Conservation (phyloP, 2,888 invertebrate genomes). For the Melinopterus prodromus region DNA sequence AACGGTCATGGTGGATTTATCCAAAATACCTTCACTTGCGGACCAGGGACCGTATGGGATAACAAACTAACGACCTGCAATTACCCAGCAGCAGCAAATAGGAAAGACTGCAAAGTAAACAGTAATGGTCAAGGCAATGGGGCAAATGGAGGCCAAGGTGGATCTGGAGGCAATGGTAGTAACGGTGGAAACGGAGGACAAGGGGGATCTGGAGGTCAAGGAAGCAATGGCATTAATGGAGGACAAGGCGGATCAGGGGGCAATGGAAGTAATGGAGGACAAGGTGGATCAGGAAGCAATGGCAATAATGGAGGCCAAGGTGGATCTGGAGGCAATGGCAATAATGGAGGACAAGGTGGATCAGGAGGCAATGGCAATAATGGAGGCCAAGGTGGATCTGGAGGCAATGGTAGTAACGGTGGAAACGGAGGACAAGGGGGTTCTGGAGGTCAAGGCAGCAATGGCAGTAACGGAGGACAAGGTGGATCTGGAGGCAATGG, state of each 20-base stretch:
- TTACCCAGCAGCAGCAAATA: constrained; percentile 64
- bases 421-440: constrained; percentile 56
- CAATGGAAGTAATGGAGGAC: too few species aligned
- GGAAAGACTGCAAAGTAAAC: constrained; percentile 7
- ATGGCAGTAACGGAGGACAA: constrained; percentile 5
- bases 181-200: not conserved
- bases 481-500: constrained; percentile 34
- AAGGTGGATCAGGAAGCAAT: too few species aligned
- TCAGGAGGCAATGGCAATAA: too few species aligned
- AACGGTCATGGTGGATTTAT: constrained; percentile 67
- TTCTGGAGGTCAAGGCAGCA: not conserved
- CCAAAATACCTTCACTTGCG: constrained; percentile 77
- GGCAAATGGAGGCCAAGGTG: constrained; percentile 33
- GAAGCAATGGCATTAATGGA: constrained; percentile 19
- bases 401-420: constrained; percentile 44
- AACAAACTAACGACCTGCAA: constrained; percentile 74
- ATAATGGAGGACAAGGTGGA: too few species aligned
- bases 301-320: too few species aligned
- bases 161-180: not conserved
- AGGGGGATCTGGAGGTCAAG: not conserved
- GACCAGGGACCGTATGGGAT: constrained; percentile 82
- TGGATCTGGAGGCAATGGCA: too few species aligned
- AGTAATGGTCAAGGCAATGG: constrained; percentile 24
- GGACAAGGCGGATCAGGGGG: too few species aligned
- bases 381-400: too few species aligned